Conservation (phyloP, 2,113 vertebrate species). For the Mus spicilegus region DNA sequence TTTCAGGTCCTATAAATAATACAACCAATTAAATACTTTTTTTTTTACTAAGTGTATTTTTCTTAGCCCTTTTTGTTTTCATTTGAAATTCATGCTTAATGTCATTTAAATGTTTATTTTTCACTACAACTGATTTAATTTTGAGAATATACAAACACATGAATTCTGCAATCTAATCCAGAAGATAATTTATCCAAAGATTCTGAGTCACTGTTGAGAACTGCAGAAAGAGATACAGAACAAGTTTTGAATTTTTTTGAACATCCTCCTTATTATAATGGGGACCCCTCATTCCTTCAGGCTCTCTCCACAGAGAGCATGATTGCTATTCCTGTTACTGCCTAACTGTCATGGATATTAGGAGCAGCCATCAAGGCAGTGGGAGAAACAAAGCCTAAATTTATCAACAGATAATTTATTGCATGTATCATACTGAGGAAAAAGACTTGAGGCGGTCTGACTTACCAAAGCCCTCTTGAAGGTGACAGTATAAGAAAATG, state of each 20-base stretch:
- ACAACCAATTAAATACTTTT: background rate
- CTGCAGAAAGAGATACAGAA: background rate
- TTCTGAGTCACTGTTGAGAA: background rate
- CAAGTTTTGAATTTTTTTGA: background rate
- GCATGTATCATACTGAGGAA: fast-evolving
- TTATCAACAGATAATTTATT: background rate
- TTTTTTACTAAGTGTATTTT: background rate
- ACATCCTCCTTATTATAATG: too few species aligned
- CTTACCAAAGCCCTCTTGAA: background rate
- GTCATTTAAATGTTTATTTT: background rate
- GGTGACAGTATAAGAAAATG: background rate
- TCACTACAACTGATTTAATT: background rate
- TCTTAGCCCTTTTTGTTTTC: background rate
- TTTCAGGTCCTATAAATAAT: background rate
- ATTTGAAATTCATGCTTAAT: background rate
- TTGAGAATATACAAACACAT: background rate
- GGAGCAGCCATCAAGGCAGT: background rate
- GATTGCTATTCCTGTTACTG: background rate
- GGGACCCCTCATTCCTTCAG: too few species aligned
- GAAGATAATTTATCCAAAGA: background rate
- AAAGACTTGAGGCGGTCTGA: background rate
- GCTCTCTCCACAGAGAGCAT: fast-evolving
- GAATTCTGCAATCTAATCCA: background rate
- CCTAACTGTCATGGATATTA: background rate
- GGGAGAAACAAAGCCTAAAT: background rate